These are phyloP conservation scores for Trypoxylon attenuatum DNA, from an alignment of 2,888 invertebrate species.

Conservation along the genomic window DNA sequence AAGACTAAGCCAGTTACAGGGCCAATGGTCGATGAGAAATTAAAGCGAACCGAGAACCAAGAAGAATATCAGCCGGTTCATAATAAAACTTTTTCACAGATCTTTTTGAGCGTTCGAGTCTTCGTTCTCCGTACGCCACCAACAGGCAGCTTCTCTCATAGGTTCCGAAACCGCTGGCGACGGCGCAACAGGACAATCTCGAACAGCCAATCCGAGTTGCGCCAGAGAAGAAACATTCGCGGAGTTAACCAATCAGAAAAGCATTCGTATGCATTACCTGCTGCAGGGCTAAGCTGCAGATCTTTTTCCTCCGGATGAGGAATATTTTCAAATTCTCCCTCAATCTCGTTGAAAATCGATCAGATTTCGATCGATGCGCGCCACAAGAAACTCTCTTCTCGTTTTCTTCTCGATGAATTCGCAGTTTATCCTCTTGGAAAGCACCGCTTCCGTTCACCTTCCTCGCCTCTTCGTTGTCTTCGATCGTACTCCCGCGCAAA, in stretches of 20 bases:
- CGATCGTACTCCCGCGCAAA: slow-evolving; percentile 37
- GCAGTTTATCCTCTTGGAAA: background rate
- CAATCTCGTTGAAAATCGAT: slow-evolving; percentile 15
- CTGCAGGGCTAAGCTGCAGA: slow-evolving; percentile 26
- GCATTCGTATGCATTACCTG: slow-evolving; percentile 2
- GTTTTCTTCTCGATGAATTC: no score
- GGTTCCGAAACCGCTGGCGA: slow-evolving; percentile 42
- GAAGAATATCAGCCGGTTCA: no score
- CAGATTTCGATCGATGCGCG: background rate
- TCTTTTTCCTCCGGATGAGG: slow-evolving; percentile 14
- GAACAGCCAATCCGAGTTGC: slow-evolving; percentile 31
- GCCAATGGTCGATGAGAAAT: background rate
- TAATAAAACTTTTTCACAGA: slow-evolving; percentile 25
- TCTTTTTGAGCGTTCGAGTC: slow-evolving; percentile 63
- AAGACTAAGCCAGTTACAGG: background rate
- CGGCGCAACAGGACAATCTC: slow-evolving; percentile 35
- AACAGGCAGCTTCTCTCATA: slow-evolving; percentile 52
- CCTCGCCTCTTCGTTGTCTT: background rate
- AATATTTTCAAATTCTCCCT: slow-evolving; percentile 37
- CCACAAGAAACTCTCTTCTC: no score
- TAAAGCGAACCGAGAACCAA: background rate
- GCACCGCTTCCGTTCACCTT: background rate
- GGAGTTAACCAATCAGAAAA: slow-evolving; percentile 33
- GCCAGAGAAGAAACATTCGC: slow-evolving; percentile 13
- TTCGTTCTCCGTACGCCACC: slow-evolving; percentile 44